Conservation (phyloP, 2,888 invertebrate species). For the Epirrita christyi region DNA sequence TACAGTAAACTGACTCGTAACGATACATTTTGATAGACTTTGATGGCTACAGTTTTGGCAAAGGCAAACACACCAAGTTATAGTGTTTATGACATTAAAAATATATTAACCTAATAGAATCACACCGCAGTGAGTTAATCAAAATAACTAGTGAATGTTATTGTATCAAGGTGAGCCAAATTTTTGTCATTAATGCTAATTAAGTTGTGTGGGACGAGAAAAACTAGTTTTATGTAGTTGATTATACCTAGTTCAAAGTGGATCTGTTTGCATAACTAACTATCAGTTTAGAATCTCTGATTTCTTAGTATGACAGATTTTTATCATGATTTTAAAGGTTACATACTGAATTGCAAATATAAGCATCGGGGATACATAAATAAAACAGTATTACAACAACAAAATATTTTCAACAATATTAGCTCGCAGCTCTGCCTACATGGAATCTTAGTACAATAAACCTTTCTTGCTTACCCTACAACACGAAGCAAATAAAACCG, state of each 20-base stretch:
- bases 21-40: conserved; percentile 9
- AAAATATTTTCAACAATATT: no score
- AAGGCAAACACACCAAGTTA: neutral
- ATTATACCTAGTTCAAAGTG: neutral
- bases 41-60: no score
- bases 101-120: neutral
- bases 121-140: neutral
- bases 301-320: neutral
- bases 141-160: conserved; percentile 8
- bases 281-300: neutral
- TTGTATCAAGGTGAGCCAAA: conserved; percentile 1
- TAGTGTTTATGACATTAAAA: no score
- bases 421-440: no score
- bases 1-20: conserved; percentile 20
- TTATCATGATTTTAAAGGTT: neutral
- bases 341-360: no score
- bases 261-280: neutral
- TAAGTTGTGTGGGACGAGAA: conserved; percentile 19
- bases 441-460: no score
- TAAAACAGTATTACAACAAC: no score
- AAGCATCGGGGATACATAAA: no score
- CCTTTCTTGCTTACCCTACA: no score
- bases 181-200: conserved; percentile 28
- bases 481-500: no score
- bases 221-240: conserved; percentile 22